These are phyloP conservation scores for Strigops habroptila DNA, from an alignment of 2,113 vertebrate genomes.

Conservation along the genomic window DNA sequence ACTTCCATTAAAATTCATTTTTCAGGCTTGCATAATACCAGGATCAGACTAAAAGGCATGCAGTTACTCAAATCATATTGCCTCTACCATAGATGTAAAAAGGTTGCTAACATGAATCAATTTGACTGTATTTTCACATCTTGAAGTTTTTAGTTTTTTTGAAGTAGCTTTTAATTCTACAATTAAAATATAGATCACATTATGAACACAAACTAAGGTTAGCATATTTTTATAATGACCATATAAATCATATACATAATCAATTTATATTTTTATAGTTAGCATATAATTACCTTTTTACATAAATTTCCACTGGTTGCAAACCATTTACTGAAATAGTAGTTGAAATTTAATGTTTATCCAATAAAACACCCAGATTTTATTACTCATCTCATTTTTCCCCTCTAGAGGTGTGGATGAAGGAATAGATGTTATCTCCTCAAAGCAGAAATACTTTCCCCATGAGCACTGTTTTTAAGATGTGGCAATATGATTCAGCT, in stretches of 20 bases:
- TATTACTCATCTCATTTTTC: neutral
- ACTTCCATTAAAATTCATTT: neutral
- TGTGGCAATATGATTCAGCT: neutral
- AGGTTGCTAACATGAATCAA: neutral
- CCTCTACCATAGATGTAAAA: neutral
- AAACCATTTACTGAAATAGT: neutral
- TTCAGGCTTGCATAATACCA: neutral
- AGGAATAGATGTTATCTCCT: neutral
- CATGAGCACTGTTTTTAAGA: neutral
- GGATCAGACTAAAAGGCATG: neutral
- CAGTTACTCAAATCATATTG: neutral
- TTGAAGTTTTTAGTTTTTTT: neutral
- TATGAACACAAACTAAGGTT: neutral
- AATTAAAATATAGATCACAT: neutral
- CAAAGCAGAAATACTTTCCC: neutral
- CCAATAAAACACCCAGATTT: neutral
- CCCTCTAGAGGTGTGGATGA: neutral
- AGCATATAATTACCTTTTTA: neutral
- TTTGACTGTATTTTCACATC: neutral
- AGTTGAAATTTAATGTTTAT: neutral
- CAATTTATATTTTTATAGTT: neutral
- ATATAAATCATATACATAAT: conserved; percentile 2
- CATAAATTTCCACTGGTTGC: neutral
- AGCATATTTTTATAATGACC: conserved; percentile 2
- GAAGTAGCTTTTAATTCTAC: neutral